Evolutionary conservation across 2,113 vertebrate genomes (phyloP), one percentile per base, ranked within the genome.

Genomic region (Hemichromis elongatus): DNA sequence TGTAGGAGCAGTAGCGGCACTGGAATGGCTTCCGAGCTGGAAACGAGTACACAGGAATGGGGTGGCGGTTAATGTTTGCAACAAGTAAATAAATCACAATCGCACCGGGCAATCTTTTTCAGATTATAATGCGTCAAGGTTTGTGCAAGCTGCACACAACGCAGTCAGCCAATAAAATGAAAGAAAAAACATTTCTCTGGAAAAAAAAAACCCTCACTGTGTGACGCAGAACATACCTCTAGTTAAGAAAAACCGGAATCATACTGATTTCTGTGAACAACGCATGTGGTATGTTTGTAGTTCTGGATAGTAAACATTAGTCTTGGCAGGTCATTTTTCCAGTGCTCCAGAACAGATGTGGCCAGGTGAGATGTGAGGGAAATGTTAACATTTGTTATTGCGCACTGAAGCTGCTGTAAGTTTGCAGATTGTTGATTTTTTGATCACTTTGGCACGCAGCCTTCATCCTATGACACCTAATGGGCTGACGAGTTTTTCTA

Each of bases 1-100:
- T 98, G 96, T 99, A 99, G 4, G 97, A 97, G 84, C 98, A 99
- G 95, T 97, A 99, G 91, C 97, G 92, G 94, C 98, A 99, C 94
- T 98, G 98, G 96, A 98, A 99, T 47, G 98, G 97, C 96, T 97
- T 96, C 93, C 96, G 97, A 95, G 95, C 98, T 99, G 95, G 30
- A 56, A 61, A 80, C n/a, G 5, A 86, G 30, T 13, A 75, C 75
- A 7, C 2, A 33, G 13, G 47, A 94, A 81, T 95, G 30, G 1
- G 16, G 21, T 77, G 6, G 13, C 26, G 54, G 45, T 75, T 75
- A 75, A 75, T 52, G 18, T 50, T 12, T 42, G 16, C 10, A 83
- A 3, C 24, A 47, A 81, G 47, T 19, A 75, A 81, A 50, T 45
- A 21, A 77, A 18, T 73, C 56, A 50, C 57, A 63, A 30, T 68